Conservation (phyloP, 1,140 invertebrate species). For the Lepidurus arcticus region DNA sequence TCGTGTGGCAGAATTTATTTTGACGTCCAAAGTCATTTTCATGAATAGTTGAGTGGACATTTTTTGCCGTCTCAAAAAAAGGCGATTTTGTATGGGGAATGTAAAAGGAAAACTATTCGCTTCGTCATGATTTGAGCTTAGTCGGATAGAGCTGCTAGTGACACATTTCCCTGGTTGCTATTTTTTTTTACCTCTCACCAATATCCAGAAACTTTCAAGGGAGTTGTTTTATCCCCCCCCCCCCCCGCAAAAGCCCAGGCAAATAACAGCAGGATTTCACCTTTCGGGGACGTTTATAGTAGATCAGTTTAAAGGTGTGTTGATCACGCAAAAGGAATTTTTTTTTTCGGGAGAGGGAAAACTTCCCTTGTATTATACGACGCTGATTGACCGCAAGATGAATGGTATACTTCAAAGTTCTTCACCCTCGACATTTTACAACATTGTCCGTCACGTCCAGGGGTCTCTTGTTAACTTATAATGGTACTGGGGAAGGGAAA, state of each 20-base stretch:
- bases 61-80: not conserved
- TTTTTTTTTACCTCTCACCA: not conserved
- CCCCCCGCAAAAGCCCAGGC: not conserved
- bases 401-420: constrained; percentile 1
- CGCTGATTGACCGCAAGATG: not conserved
- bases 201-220: not conserved
- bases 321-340: no score
- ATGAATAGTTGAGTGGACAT: not conserved
- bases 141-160: not conserved
- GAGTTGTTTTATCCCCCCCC: not conserved
- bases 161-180: not conserved
- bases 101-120: not conserved
- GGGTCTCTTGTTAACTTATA: not conserved
- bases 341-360: no score
- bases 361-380: not conserved
- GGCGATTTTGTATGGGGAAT: not conserved
- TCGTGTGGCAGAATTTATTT: not conserved
- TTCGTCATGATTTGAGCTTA: not conserved
- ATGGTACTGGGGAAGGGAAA: no score
- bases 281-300: not conserved
- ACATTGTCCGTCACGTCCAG: not conserved
- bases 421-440: not conserved
- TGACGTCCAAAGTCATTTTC: not conserved
- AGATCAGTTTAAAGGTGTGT: no score
- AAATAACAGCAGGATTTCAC: not conserved